These are phyloP conservation scores for Trypoxylon attenuatum DNA, from an alignment of 2,888 invertebrate species.

Conservation along the genomic window DNA sequence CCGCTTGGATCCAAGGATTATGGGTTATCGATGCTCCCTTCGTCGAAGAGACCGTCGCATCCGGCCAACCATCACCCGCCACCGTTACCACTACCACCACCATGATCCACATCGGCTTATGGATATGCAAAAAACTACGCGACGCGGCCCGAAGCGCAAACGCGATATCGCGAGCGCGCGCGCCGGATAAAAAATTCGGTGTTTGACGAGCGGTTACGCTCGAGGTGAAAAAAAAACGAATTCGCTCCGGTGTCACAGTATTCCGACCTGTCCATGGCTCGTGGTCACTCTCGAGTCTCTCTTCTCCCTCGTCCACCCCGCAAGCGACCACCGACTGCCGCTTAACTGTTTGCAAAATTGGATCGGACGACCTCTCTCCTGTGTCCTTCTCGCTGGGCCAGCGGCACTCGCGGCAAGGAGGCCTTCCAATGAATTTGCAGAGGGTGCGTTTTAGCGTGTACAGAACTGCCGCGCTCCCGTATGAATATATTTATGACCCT, in stretches of 20 bases:
- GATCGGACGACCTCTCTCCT: neutral
- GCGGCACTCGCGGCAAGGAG: neutral
- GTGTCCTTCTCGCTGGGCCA: neutral
- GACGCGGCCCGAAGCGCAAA: constrained; percentile 7
- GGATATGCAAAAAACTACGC: constrained; percentile 53
- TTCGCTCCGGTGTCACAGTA: constrained; percentile 25
- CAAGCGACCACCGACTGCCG: neutral
- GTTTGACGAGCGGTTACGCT: constrained; percentile 33
- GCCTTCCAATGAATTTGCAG: neutral
- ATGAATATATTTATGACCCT: neutral
- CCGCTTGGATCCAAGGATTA: constrained; percentile 43
- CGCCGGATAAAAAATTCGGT: constrained; percentile 32
- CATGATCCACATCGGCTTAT: too few species aligned
- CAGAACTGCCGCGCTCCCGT: neutral
- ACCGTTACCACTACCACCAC: too few species aligned
- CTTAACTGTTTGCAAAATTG: neutral
- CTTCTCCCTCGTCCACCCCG: neutral
- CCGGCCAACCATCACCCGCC: too few species aligned
- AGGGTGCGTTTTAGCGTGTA: neutral
- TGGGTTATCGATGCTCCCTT: constrained; percentile 55
- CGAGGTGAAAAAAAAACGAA: constrained; percentile 13
- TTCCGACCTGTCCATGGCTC: too few species aligned
- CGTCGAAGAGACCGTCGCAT: too few species aligned
- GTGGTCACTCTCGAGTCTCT: neutral
- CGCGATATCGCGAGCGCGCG: constrained; percentile 36